Evolutionary conservation across 2,113 vertebrate species (phyloP).

Genomic region (Phainopepla nitens): DNA sequence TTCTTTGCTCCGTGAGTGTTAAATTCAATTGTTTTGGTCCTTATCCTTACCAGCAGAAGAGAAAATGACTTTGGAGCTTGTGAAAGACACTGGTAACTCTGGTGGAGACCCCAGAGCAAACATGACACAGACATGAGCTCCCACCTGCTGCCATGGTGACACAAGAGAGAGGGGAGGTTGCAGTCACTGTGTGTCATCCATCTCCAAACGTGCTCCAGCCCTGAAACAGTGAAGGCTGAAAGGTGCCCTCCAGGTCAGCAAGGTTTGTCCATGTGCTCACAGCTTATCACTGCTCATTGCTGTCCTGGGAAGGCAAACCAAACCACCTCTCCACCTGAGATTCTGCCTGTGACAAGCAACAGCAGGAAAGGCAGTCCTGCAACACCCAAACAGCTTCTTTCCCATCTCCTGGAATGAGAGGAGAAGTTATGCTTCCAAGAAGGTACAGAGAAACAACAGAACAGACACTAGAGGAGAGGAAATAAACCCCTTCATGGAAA

Average conservation of each 20-base stretch:
- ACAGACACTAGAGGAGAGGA: background rate
- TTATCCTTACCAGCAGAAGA: background rate
- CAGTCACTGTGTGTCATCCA: fast-evolving
- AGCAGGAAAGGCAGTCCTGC: background rate
- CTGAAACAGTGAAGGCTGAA: background rate
- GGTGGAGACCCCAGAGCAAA: background rate
- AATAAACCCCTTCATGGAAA: background rate
- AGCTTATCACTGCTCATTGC: background rate
- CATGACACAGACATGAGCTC: background rate
- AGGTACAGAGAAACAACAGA: background rate
- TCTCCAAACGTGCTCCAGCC: background rate
- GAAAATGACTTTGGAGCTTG: background rate
- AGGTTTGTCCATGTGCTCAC: background rate
- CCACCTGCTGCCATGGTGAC: background rate
- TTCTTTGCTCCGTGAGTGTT: background rate
- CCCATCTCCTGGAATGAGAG: background rate
- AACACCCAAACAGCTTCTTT: background rate
- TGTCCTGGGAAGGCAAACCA: background rate
- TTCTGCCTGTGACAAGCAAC: background rate
- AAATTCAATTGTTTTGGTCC: background rate
- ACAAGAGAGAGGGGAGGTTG: background rate
- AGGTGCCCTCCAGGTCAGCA: background rate
- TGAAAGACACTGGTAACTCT: background rate
- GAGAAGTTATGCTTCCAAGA: background rate
- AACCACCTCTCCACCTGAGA: background rate